Base-by-base conservation (phyloP, 2,797 vertebrate species). In the Rachycentron canadum region DNA sequence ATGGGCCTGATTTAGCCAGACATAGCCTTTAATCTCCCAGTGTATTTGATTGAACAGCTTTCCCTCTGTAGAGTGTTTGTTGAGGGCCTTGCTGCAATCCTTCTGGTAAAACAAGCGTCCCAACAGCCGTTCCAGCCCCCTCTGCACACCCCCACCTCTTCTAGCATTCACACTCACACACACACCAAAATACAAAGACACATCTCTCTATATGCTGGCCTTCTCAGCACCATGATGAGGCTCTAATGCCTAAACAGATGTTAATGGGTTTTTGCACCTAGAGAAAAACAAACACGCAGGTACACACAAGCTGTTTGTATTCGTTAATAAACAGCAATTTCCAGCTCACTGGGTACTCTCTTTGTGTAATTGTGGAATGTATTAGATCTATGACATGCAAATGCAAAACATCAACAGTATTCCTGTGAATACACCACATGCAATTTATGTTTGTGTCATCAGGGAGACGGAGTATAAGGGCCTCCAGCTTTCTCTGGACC, bases 381-480 rank as follows among this genome's bases (percentile, higher is more conserved):
- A 60, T 52, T 69, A 78, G 58, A 75, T 64, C 58, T 65, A 17
- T 50, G 7, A 58, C 47, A 79, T 73, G 56, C 49, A 73, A 81
- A 78, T 75, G n/a, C 7, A 40, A 45, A 75, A 64, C 21, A 57
- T 78, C 16, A 36, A 49, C 47, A 55, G 8, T 23, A 40, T 49
- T 23, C 23, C 30, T 21, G 17, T 53, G 57, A 59, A 40, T 55
- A 2, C 38, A 55, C 23, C 57, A 21, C 34, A n/a, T 76, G 49
- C 38, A 52, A 43, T 81, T 32, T 73, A 3, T 82, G 57, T 32
- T 70, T 82, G n/a, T 86, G 47, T 90, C 74, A 78, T 41, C 86
- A 99, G 98, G 92, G 97, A 99, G 86, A 97, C 96, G 0, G 98
- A 99, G 88, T 99, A 98, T 83, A 99, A 99, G 95, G 98, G 97